Percentiles rank a stretch among this genome's conserved stretches.
phyloP scores from a whole-genome alignment of 2,797 vertebrate genomes.

The Myotis daubentonii region DNA sequence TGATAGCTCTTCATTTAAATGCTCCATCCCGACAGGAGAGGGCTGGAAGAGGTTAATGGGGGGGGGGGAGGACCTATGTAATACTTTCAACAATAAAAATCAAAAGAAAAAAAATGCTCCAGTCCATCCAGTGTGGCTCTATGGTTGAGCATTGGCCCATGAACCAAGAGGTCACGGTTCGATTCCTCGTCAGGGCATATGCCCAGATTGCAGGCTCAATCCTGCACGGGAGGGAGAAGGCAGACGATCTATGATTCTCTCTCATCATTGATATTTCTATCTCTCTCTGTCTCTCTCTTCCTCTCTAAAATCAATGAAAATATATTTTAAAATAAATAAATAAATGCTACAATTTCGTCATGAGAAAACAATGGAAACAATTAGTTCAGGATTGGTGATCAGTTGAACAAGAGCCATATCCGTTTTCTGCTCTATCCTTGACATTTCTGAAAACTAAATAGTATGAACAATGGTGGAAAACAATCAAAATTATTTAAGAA shows the following conservation, averaged over 20 bases:
- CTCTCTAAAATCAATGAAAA: not conserved
- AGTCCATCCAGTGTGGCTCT: not conserved
- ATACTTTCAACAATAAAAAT: too few relatives aligned
- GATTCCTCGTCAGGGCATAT: not conserved
- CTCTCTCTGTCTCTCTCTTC: not conserved
- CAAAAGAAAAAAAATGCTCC: not conserved
- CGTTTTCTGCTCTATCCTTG: constrained; percentile 15
- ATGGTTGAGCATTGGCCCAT: not conserved
- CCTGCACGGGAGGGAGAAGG: not conserved
- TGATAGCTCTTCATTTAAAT: constrained; percentile 34
- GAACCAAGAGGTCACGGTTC: not conserved
- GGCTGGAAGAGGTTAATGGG: too few relatives aligned
- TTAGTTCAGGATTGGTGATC: constrained; percentile 44
- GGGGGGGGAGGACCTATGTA: too few relatives aligned
- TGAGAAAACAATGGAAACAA: constrained; percentile 50
- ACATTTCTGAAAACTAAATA: constrained; percentile 47
- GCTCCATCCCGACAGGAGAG: not conserved
- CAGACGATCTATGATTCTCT: not conserved
- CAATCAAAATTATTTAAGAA: constrained; percentile 54
- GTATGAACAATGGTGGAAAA: constrained; percentile 20
- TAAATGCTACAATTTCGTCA: constrained; percentile 36
- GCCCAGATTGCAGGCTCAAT: not conserved
- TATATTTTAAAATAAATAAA: not conserved
- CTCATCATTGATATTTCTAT: not conserved
- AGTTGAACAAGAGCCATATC: constrained; percentile 5